phyloP scores from a whole-genome alignment of 2,113 vertebrate species.

The Pleuronectes platessa region DNA sequence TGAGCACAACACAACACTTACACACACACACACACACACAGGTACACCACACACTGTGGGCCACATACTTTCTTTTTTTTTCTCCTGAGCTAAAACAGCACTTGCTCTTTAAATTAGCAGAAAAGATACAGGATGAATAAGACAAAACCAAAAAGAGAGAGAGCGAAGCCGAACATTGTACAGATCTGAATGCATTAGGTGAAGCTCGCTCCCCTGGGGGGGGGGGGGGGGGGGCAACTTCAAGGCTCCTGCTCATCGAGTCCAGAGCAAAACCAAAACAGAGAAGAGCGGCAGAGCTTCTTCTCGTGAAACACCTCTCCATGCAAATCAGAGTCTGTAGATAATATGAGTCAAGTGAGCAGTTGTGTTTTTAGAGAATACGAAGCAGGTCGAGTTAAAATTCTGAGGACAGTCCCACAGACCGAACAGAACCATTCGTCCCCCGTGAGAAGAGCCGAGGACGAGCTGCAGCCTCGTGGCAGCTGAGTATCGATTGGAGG shows the following conservation, averaged over 20 bases:
- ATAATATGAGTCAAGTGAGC: constrained; percentile 7
- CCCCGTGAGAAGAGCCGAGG: neutral
- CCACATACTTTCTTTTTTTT: neutral
- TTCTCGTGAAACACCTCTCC: constrained; percentile 16
- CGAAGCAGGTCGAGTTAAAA: neutral
- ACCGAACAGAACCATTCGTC: too few species aligned
- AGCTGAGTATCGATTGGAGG: constrained; percentile 37
- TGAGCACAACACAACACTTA: neutral
- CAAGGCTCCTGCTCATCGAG: constrained; percentile 44
- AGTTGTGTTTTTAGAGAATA: constrained; percentile 7
- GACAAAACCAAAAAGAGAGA: neutral
- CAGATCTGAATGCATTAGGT: constrained; percentile 38
- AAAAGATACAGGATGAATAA: neutral
- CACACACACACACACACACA: neutral
- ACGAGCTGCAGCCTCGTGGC: neutral
- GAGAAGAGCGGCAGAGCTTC: neutral
- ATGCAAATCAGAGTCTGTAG: constrained; percentile 13
- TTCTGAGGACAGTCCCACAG: too few species aligned
- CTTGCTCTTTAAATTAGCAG: constrained; percentile 23
- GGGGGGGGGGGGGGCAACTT: constrained; percentile 21
- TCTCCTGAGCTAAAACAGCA: constrained; percentile 38
- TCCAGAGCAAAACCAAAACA: constrained; percentile 18
- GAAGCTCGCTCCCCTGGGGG: constrained; percentile 14
- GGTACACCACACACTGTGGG: neutral
- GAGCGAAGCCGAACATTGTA: neutral